Percentiles rank a stretch among this genome's conserved stretches.
phyloP scores from a whole-genome alignment of 2,888 invertebrate species.

The Megamerina dolium region DNA sequence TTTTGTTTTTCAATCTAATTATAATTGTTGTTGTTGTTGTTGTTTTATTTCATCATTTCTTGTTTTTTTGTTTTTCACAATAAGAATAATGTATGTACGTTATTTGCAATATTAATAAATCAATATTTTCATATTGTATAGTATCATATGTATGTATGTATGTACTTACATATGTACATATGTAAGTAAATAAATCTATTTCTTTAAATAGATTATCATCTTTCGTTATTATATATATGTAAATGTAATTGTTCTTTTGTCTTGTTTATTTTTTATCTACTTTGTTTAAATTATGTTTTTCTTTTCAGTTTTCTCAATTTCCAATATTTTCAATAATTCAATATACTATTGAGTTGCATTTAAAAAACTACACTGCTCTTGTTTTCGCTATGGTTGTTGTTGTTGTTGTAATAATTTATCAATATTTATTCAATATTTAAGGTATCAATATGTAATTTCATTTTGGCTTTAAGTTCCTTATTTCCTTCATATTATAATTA shows the following conservation, averaged over 20 bases:
- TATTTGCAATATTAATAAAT: slow-evolving; percentile 1
- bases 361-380: not conserved
- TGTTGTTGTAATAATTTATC: too few species aligned
- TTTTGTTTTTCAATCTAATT: too few species aligned
- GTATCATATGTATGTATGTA: not conserved
- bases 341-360: not conserved
- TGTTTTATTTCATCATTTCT: too few species aligned
- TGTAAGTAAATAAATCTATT: slow-evolving; percentile 9
- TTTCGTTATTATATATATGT: slow-evolving; percentile 1
- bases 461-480: not conserved
- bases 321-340: too few species aligned
- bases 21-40: too few species aligned
- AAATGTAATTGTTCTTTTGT: not conserved
- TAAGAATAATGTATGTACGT: not conserved
- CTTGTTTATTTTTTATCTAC: not conserved
- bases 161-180: slow-evolving; percentile 1
- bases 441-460: not conserved
- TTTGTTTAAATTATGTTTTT: not conserved
- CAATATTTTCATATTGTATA: not conserved
- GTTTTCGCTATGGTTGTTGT: too few species aligned
- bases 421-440: too few species aligned
- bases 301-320: too few species aligned
- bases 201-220: too few species aligned
- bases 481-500: not conserved
- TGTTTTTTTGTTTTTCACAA: too few species aligned